A percentile compares a stretch with the other conserved stretches of the same genome.
Conservation (phyloP, 2,797 vertebrate species). For the Gymnopithys bicolor region DNA sequence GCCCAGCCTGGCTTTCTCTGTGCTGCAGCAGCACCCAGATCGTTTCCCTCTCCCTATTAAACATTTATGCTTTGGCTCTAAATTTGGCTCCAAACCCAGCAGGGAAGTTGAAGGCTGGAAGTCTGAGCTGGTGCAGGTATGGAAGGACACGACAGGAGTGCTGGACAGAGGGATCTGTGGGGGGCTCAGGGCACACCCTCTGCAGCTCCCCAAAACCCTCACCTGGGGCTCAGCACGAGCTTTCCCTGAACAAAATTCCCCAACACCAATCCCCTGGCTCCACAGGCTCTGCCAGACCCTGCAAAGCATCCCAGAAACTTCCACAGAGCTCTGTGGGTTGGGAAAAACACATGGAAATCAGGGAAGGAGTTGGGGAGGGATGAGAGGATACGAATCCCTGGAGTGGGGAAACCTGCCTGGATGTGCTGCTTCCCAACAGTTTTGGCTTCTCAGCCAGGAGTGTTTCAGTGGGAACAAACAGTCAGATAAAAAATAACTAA, state of each 20-base stretch:
- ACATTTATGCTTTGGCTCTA: background rate
- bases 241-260: background rate
- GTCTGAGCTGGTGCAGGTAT: accelerated
- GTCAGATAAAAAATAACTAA: background rate
- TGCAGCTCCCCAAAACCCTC: background rate
- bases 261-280: background rate
- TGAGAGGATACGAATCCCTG: background rate
- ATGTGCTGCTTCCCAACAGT: accelerated
- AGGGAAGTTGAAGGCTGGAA: background rate
- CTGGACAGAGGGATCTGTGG: accelerated
- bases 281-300: accelerated
- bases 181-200: background rate
- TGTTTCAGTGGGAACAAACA: background rate
- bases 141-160: background rate
- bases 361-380: background rate
- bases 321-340: background rate
- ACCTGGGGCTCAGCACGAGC: accelerated
- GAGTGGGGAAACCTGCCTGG: background rate
- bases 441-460: background rate
- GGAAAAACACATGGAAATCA: background rate
- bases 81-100: background rate
- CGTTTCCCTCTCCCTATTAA: background rate
- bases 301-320: background rate
- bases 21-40: background rate
- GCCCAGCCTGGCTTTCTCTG: background rate